Percentiles rank a stretch among this genome's conserved stretches.
These are phyloP conservation scores for Equus przewalskii DNA, from an alignment of 2,113 vertebrate genomes.

Conservation along the genomic window DNA sequence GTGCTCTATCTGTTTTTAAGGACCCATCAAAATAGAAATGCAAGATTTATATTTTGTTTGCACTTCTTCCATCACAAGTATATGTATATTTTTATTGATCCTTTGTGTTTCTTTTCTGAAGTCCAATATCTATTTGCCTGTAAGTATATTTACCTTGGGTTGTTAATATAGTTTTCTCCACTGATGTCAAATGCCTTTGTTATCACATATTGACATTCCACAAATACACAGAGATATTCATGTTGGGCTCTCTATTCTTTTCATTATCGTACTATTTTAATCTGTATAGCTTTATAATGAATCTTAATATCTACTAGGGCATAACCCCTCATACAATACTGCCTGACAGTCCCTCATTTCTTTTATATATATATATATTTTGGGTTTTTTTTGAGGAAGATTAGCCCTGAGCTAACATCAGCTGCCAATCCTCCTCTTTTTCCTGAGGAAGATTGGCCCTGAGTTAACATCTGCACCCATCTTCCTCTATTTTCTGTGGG, in stretches of 20 bases:
- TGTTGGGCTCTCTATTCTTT: neutral
- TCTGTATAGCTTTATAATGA: neutral
- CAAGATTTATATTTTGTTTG: neutral
- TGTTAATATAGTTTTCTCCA: neutral
- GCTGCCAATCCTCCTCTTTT: too few species aligned
- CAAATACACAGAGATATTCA: neutral
- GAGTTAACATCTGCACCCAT: too few species aligned
- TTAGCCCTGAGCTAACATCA: too few species aligned
- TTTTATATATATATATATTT: neutral
- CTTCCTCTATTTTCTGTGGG: too few species aligned
- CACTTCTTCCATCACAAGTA: neutral
- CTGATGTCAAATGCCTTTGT: neutral
- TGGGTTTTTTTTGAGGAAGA: too few species aligned
- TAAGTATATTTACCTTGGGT: neutral
- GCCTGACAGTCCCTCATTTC: neutral
- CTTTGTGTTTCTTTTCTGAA: neutral
- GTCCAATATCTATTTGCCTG: neutral
- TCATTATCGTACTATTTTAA: neutral
- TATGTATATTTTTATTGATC: neutral
- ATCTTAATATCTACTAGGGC: neutral
- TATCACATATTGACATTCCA: neutral
- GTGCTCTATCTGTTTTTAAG: neutral
- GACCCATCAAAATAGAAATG: neutral
- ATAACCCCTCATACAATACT: neutral
- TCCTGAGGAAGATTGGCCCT: too few species aligned